Base-by-base conservation (phyloP, 2,113 vertebrate species). In the Phocoena phocoena region DNA sequence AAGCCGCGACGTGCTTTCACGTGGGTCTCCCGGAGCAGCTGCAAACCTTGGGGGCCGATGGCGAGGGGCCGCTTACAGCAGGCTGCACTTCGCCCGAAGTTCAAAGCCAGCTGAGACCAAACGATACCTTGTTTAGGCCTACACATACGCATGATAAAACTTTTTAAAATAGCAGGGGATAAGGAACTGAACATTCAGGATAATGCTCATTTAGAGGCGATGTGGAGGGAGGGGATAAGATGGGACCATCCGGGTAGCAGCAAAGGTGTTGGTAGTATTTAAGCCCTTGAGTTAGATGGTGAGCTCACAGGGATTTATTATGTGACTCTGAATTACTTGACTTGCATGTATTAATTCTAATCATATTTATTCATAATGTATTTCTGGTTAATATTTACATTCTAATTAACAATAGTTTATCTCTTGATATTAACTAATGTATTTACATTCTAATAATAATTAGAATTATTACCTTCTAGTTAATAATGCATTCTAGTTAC, bases 331-430 rank as follows among this genome's bases (percentile, higher is more conserved):
- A 87, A 95, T 90, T 70, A n/a, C 60, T 68, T 97, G 31, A 93
- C 38, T 79, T 93, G 60, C 10, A 74, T 63, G 31, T 95, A 65
- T 86, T 84, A 70, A 84, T 91, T 87, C 62, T 79, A 70, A 90
- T 73, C 7, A 12, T 50, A 80, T 76, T 58, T 83, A 47, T 73
- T 91, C 50, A 65, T 83, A 68, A 86, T 91, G 63, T 38, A 71
- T n/a, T 95, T 79, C 80, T 90, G 68, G 31, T 50, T 60, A 65
- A 88, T 68, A 93, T 81, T 84, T 88, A 88, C 74, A 85, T 85
- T 82, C 44, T 62, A 92, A 80, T 91, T 67, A 67, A 71, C 53
- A 50, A 2, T 17, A 44, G 53, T 88, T 53, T 85, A 71, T 85
- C 88, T 81, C 31, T 73, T 86, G 76, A 68, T 71, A 38, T 41